These are phyloP conservation scores for Ahaetulla prasina DNA, from an alignment of 2,113 vertebrate genomes.

Conservation along the genomic window DNA sequence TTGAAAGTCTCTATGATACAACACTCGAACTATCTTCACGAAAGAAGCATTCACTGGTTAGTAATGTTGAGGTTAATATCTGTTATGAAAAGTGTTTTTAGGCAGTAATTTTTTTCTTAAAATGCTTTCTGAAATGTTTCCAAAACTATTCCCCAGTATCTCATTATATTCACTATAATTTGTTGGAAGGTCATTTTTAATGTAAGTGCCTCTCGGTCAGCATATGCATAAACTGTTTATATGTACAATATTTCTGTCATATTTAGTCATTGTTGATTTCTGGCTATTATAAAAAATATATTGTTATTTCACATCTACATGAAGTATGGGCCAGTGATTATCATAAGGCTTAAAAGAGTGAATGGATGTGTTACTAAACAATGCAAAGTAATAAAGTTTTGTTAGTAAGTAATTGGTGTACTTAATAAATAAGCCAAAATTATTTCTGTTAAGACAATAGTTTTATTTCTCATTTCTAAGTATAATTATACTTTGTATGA, in stretches of 20 bases:
- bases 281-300: conserved; percentile 4
- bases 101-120: conserved; percentile 18
- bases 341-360: conserved; percentile 15
- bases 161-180: neutral
- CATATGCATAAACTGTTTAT: neutral
- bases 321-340: conserved; percentile 23
- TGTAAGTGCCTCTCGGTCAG: conserved; percentile 3
- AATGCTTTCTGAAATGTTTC: neutral
- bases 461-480: conserved; percentile 25
- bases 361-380: conserved; percentile 36
- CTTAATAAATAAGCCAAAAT: conserved; percentile 30
- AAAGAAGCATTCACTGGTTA: conserved; percentile 97
- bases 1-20: conserved; percentile 94
- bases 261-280: conserved; percentile 28
- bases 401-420: conserved; percentile 30
- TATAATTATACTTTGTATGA: conserved; percentile 37
- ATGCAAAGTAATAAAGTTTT: conserved; percentile 40
- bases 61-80: conserved; percentile 59
- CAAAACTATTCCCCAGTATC: neutral
- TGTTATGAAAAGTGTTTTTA: conserved; percentile 34
- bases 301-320: conserved; percentile 24
- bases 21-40: conserved; percentile 94
- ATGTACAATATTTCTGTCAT: neutral
- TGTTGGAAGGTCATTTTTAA: conserved; percentile 2
- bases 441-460: conserved; percentile 36